Percentiles rank a stretch among this genome's conserved stretches.
Evolutionary conservation across 2,797 vertebrate genomes (phyloP).

Genomic region (Hyperoplus immaculatus): DNA sequence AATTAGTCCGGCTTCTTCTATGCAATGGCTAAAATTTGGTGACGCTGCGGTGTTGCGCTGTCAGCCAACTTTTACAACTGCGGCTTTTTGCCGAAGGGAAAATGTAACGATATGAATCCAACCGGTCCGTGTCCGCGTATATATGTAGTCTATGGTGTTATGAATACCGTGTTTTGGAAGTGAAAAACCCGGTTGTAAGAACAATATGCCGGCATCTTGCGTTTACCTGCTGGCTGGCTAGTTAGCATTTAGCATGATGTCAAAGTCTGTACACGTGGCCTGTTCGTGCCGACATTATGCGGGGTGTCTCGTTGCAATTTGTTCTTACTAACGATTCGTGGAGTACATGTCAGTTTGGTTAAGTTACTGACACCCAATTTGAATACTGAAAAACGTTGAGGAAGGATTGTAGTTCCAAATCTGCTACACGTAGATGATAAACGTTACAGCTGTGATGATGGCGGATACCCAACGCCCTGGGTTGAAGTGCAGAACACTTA

Average conservation of each 20-base stretch:
- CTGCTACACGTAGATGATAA: not conserved
- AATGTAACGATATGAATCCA: too few relatives aligned
- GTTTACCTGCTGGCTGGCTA: not conserved
- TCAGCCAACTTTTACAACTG: not conserved
- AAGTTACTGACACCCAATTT: rapidly evolving
- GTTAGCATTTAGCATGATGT: constrained; percentile 68
- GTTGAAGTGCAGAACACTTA: not conserved
- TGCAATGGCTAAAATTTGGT: not conserved
- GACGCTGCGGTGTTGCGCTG: not conserved
- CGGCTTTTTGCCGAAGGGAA: not conserved
- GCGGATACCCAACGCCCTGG: constrained; percentile 38
- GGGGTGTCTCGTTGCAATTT: not conserved
- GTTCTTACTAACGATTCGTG: rapidly evolving
- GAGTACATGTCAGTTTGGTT: rapidly evolving
- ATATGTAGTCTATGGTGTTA: rapidly evolving
- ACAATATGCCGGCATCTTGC: constrained; percentile 46
- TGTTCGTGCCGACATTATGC: constrained; percentile 38
- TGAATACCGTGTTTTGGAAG: rapidly evolving
- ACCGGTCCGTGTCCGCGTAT: too few relatives aligned
- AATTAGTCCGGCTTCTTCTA: too few relatives aligned
- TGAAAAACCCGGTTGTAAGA: rapidly evolving
- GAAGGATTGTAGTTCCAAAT: rapidly evolving
- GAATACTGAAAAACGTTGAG: rapidly evolving
- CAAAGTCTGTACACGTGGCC: constrained; percentile 81
- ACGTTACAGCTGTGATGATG: constrained; percentile 42